These are phyloP conservation scores for Alouatta palliata DNA, from an alignment of 2,113 vertebrate genomes.

Conservation along the genomic window DNA sequence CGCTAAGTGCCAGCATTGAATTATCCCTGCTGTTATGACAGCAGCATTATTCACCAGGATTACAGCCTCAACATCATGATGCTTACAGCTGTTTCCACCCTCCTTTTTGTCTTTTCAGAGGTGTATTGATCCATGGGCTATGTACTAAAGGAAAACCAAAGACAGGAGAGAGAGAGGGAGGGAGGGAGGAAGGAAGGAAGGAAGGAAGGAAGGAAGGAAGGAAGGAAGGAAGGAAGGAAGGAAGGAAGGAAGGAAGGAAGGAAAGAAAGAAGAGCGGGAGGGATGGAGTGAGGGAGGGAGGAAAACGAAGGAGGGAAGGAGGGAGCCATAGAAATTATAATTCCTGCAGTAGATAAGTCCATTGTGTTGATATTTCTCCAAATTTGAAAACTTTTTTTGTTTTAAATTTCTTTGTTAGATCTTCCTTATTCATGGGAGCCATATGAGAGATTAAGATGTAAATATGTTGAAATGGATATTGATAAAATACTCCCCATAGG, in stretches of 20 bases:
- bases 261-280: fast-evolving
- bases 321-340: fast-evolving
- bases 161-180: neutral
- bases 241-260: neutral
- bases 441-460: neutral
- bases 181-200: neutral
- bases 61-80: slow-evolving; percentile 86
- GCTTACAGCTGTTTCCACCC: slow-evolving; percentile 84
- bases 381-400: neutral
- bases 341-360: fast-evolving
- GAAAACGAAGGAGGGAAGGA: fast-evolving
- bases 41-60: slow-evolving; percentile 97
- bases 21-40: slow-evolving; percentile 97
- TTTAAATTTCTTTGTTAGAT: neutral
- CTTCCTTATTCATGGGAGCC: neutral
- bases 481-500: neutral
- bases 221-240: neutral
- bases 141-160: slow-evolving; percentile 83
- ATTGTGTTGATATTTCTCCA: fast-evolving
- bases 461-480: neutral
- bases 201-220: neutral
- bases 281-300: fast-evolving
- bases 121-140: slow-evolving; percentile 89
- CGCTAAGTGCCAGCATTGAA: slow-evolving; percentile 96
- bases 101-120: slow-evolving; percentile 85